Evolutionary conservation across 2,113 vertebrate genomes (phyloP).

Genomic region (Prinia subflava): DNA sequence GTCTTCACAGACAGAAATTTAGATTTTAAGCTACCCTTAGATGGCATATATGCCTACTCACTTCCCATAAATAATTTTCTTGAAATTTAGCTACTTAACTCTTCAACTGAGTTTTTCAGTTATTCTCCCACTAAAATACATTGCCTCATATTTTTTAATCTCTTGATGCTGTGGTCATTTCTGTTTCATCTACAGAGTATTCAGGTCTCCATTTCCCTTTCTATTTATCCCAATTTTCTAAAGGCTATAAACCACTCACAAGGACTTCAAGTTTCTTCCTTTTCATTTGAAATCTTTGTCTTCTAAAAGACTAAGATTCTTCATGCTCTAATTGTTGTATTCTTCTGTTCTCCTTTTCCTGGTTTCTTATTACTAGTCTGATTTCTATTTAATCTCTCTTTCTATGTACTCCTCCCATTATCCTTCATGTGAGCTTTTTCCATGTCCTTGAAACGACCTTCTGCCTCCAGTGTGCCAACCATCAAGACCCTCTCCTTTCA

Average conservation of each 20-base stretch:
- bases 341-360: not conserved
- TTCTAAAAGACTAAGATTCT: not conserved
- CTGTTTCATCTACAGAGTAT: not conserved
- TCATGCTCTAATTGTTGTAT: not conserved
- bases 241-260: not conserved
- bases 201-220: not conserved
- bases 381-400: not conserved
- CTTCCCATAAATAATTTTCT: not conserved
- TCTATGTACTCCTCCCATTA: not conserved
- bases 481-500: not conserved
- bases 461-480: not conserved
- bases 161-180: not conserved
- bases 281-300: not conserved
- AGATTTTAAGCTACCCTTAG: not conserved
- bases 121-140: not conserved
- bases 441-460: not conserved
- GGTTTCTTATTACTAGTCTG: not conserved
- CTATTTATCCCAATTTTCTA: not conserved
- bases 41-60: rapidly evolving
- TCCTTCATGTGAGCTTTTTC: not conserved
- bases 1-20: not conserved
- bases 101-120: not conserved
- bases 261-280: not conserved
- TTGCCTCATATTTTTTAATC: not conserved
- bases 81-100: not conserved